These are phyloP conservation scores for Melanchra persicariae DNA, from an alignment of 2,888 invertebrate genomes.

Conservation along the genomic window DNA sequence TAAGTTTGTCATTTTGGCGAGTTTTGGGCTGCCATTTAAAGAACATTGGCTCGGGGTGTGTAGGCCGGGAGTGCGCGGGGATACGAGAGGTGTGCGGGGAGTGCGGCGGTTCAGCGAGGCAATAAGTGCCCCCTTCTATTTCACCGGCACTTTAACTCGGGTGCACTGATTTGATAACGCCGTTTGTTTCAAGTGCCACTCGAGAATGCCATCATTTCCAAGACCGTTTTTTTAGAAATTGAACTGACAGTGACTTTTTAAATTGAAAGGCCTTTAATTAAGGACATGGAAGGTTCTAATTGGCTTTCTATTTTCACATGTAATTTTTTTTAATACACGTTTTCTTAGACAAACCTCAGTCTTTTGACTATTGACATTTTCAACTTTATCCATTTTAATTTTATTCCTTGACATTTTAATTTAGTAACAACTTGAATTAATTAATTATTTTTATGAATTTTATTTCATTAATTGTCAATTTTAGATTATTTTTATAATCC, in stretches of 20 bases:
- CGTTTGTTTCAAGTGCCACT: slow-evolving; percentile 88
- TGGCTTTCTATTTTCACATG: slow-evolving; percentile 21
- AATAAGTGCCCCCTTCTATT: slow-evolving; percentile 89
- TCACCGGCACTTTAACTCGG: slow-evolving; percentile 89
- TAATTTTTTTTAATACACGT: too few relatives aligned
- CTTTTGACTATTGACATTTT: too few relatives aligned
- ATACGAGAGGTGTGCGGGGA: slow-evolving; percentile 47
- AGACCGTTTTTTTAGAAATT: slow-evolving; percentile 74
- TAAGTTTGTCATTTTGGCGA: slow-evolving; percentile 70
- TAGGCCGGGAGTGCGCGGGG: slow-evolving; percentile 36
- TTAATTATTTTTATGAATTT: too few relatives aligned
- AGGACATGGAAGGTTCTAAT: slow-evolving; percentile 63
- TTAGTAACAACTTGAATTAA: too few relatives aligned
- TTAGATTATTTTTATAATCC: too few relatives aligned
- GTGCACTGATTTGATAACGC: slow-evolving; percentile 90
- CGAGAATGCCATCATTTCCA: slow-evolving; percentile 80
- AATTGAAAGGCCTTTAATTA: slow-evolving; percentile 74
- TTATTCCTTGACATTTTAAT: too few relatives aligned
- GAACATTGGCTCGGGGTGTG: slow-evolving; percentile 62
- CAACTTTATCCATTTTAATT: too few relatives aligned
- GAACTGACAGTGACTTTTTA: slow-evolving; percentile 66
- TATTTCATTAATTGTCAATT: too few relatives aligned
- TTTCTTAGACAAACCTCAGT: too few relatives aligned
- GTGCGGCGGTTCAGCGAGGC: slow-evolving; percentile 73
- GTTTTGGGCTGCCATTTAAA: slow-evolving; percentile 61